Base-by-base conservation (phyloP, 2,888 invertebrate genomes). In the Brenthis ino region DNA sequence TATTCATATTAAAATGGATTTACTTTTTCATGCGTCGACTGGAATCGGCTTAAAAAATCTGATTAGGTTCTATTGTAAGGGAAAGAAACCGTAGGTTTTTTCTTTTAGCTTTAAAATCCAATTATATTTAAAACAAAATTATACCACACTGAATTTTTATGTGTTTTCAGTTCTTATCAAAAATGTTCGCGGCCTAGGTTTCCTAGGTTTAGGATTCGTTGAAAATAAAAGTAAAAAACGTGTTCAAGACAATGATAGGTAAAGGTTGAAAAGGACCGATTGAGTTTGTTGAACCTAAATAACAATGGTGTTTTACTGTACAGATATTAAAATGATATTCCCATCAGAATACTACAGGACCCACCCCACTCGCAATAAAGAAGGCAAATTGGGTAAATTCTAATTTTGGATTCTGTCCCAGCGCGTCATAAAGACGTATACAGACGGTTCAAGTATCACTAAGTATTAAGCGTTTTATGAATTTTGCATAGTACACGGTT, bases 351-450 rank as follows among this genome's bases (percentile, higher is more conserved):
- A 60, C 70, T 60, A 67, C 51, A 61, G 64, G 8, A 6, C 28
- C 48, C 69, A 61, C 61, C 53, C 53, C 61, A 53, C 53, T 63
- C 65, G 72, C 66, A 72, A 74, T 75, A 74, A 74, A 73, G 71
- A 67, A 73, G 58, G 73, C 72, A 76, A 77, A 77, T 77, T 79
- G 76, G 74, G 74, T 70, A 71, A 75, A 77, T 76, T 79, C 78
- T 78, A 77, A 79, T 80, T 79, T 78, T 77, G 77, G 77, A 79
- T 78, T 79, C 78, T 74, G 77, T 75, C 76, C 77, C 75, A 75
- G 74, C 74, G 65, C 60, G 75, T 71, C 76, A 77, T 80, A 80
- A 80, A 79, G 78, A 76, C 75, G 73, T 74, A 75, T 77, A 77
- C 77, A 76, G 75, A 76, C 74, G 79, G 77, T 68, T 73, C 64